A percentile compares a stretch with the other conserved stretches of the same genome.
Evolutionary conservation across 2,888 invertebrate genomes (phyloP).

Genomic region (Scaeva pyrastri): DNA sequence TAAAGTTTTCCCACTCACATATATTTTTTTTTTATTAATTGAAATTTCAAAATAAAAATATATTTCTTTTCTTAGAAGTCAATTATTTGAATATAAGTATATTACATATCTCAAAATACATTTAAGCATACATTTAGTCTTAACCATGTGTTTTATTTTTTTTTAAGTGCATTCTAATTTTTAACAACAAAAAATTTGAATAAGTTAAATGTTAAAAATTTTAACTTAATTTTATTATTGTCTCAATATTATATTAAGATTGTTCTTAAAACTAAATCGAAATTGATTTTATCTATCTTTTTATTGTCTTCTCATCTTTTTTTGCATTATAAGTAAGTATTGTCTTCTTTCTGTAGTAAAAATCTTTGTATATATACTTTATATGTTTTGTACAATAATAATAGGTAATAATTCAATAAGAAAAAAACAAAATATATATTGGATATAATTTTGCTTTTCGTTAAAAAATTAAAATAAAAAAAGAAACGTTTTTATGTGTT

Average conservation of each 20-base stretch:
- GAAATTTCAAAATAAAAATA: too few relatives aligned
- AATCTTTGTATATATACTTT: neutral
- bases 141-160: neutral
- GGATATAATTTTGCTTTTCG: neutral
- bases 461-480: neutral
- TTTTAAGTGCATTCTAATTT: neutral
- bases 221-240: slow-evolving; percentile 11
- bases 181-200: neutral
- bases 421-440: neutral
- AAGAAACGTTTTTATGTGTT: neutral
- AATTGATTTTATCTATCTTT: slow-evolving; percentile 2
- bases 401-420: neutral
- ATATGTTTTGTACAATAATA: slow-evolving; percentile 22
- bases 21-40: too few relatives aligned
- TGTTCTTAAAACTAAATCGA: slow-evolving; percentile 16
- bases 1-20: too few relatives aligned
- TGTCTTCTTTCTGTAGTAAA: slow-evolving; percentile 8
- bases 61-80: too few relatives aligned
- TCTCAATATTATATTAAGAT: neutral
- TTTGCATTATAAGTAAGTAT: neutral
- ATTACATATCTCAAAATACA: neutral
- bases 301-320: slow-evolving; percentile 13
- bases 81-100: too few relatives aligned
- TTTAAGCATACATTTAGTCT: neutral
- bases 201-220: neutral